These are phyloP conservation scores for Halictus rubicundus DNA, from an alignment of 1,140 invertebrate genomes.

Conservation along the genomic window DNA sequence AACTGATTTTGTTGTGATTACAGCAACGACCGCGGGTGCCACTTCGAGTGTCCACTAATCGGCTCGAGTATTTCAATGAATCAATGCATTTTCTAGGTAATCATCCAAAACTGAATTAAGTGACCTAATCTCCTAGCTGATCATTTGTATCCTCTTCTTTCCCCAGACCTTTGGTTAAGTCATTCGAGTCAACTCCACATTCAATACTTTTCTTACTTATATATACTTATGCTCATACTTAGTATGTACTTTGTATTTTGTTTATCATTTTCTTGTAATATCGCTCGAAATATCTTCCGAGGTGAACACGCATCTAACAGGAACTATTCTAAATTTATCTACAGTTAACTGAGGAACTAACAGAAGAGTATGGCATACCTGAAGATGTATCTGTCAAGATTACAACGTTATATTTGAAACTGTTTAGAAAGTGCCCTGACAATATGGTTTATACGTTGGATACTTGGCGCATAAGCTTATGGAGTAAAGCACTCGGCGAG, in stretches of 20 bases:
- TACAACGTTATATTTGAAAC: conserved; percentile 85
- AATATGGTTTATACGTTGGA: conserved; percentile 86
- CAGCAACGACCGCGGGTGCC: conserved; percentile 78
- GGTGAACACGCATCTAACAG: conserved; percentile 18
- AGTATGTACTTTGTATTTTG: conserved; percentile 53
- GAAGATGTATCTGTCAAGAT: conserved; percentile 83
- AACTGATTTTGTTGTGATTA: conserved; percentile 82
- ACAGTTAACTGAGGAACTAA: conserved; percentile 87
- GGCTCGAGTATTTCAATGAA: conserved; percentile 80
- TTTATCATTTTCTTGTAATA: conserved; percentile 56
- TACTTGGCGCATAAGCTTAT: conserved; percentile 87
- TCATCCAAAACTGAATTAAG: conserved; percentile 79
- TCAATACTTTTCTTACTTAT: conserved; percentile 51
- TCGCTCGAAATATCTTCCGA: conserved; percentile 8
- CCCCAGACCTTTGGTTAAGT: conserved; percentile 55
- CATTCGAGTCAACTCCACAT: conserved; percentile 49
- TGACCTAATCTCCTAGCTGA: conserved; percentile 71
- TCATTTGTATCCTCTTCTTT: conserved; percentile 63
- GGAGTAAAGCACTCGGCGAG: conserved; percentile 88
- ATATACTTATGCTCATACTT: not conserved
- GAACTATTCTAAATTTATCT: conserved; percentile 66
- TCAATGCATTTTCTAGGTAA: conserved; percentile 81
- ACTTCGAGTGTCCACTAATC: conserved; percentile 79
- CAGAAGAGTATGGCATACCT: conserved; percentile 84
- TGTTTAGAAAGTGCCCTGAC: conserved; percentile 89